These are phyloP conservation scores for Aegotheles bennettii DNA, from an alignment of 2,113 vertebrate genomes.

Conservation along the genomic window DNA sequence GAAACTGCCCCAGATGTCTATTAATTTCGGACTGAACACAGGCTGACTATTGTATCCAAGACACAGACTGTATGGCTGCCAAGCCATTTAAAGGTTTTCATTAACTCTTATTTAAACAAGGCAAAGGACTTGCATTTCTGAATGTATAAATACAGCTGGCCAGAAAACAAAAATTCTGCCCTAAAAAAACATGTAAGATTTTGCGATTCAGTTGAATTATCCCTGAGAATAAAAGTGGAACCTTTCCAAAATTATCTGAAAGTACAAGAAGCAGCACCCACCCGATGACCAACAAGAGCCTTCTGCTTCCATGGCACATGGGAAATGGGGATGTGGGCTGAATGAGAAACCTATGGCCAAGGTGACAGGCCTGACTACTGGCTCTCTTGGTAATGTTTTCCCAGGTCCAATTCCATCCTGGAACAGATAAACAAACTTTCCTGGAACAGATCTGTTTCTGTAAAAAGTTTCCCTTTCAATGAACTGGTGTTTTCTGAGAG, in stretches of 20 bases:
- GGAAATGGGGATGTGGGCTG: neutral
- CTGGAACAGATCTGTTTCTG: neutral
- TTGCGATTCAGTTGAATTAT: neutral
- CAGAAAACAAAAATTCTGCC: neutral
- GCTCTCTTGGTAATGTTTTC: neutral
- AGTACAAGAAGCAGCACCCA: neutral
- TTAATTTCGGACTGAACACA: slow-evolving; percentile 42
- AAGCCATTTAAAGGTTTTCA: slow-evolving; percentile 44
- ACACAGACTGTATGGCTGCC: slow-evolving; percentile 34
- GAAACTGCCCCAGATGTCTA: slow-evolving; percentile 35
- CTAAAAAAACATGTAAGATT: neutral
- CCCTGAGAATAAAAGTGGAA: neutral
- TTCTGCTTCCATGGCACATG: neutral
- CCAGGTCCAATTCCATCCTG: neutral
- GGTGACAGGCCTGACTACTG: neutral
- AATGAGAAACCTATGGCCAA: neutral
- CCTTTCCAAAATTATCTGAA: neutral
- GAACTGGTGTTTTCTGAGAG: neutral
- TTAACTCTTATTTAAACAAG: slow-evolving; percentile 54
- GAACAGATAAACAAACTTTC: neutral
- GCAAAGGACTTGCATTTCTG: slow-evolving; percentile 2
- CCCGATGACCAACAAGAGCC: neutral
- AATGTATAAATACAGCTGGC: neutral
- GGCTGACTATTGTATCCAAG: slow-evolving; percentile 38
- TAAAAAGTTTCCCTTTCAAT: neutral